Evolutionary conservation across 2,888 invertebrate genomes (phyloP), one percentile per base, ranked within the genome.

Genomic region (Gnatocerus cornutus): DNA sequence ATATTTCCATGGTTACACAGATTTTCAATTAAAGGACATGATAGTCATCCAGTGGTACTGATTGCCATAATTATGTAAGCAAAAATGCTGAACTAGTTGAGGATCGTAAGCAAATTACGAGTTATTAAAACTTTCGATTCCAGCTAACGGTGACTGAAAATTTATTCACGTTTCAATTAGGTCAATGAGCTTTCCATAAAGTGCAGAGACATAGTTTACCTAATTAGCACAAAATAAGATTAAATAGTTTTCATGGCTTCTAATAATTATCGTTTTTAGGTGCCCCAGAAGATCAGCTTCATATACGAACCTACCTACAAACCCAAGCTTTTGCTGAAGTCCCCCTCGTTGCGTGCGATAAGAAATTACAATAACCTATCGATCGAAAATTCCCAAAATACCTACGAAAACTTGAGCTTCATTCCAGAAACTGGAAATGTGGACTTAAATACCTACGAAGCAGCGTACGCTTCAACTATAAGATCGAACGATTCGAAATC

Each of bases 301-400:
- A 50, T 75, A 41, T 72, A 66, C 43, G 68, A 65, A 50, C 64
- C 71, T 10, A 59, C 56, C 39, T 72, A 69, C 46, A 67, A 75
- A 33, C 77, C 80, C 43, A 82, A 80, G 72, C 74, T 80, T 8
- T 71, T 80, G n/a, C 74, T 77, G 10, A 79, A 82, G 69, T 79
- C 82, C 27, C 82, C 83, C n/a, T 84, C 83, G 6, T 74, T 82
- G 71, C 76, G 80, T 64, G 84, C 83, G 27, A 81, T 84, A 58
- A 78, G 79, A 64, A 82, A 82, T 61, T 84, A 84, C 79, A 82
- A 84, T 76, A 83, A 83, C 71, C 76, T 84, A 13, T 77, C 81
- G 8, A 76, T 74, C 13, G 79, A 80, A n/a, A 48, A 41, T 50
- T 37, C 58, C 9, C 52, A 55, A 67, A 62, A 39, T 43, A 71